phyloP scores from a whole-genome alignment of 2,888 invertebrate genomes.

The Tupiocoris notatus region DNA sequence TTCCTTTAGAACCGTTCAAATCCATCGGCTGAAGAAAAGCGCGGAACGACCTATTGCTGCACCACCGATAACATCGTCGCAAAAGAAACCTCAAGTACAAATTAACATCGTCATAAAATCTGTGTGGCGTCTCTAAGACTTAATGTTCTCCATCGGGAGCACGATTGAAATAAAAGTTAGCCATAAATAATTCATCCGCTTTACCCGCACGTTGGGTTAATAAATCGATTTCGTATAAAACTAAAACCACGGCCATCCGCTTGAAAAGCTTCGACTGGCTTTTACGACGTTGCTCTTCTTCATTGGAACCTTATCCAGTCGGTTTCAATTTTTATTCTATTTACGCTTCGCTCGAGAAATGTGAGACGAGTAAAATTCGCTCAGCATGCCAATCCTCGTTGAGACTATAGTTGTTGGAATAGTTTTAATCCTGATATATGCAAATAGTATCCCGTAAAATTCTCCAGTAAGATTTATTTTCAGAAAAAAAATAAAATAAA shows the following conservation, averaged over 20 bases:
- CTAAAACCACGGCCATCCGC: background rate
- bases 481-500: too few relatives aligned
- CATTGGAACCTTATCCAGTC: background rate
- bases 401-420: too few relatives aligned
- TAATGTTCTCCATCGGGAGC: too few relatives aligned
- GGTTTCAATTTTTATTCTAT: background rate
- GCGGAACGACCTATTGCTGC: too few relatives aligned
- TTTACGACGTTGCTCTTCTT: background rate
- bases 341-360: too few relatives aligned
- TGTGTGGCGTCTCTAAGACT: background rate
- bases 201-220: background rate
- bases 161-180: background rate
- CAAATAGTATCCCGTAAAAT: too few relatives aligned
- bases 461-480: too few relatives aligned
- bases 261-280: too few relatives aligned
- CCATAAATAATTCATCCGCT: background rate
- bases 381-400: too few relatives aligned
- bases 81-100: background rate
- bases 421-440: too few relatives aligned
- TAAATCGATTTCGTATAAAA: background rate
- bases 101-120: background rate
- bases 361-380: too few relatives aligned
- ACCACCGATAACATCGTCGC: background rate
- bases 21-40: background rate
- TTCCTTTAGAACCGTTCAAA: background rate